These are phyloP conservation scores for Varanus salvator DNA, from an alignment of 2,113 vertebrate species.

Conservation along the genomic window DNA sequence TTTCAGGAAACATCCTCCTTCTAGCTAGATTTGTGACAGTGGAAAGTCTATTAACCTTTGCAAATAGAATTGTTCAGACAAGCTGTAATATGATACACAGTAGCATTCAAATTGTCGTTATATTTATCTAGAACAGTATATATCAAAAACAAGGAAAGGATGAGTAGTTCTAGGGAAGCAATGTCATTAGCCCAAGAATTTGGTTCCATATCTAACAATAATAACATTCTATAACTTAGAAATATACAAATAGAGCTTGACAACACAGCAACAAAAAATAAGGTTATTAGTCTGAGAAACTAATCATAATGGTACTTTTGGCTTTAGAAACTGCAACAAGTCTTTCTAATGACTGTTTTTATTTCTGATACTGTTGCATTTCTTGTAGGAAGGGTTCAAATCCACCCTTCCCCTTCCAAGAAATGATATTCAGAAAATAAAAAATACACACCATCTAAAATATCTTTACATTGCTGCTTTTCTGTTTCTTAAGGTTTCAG, in stretches of 20 bases:
- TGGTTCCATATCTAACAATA: constrained; percentile 33
- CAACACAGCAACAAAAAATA: background rate
- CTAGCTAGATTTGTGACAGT: constrained; percentile 39
- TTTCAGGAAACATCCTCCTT: constrained; percentile 44
- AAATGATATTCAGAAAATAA: background rate
- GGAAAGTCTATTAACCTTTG: constrained; percentile 58
- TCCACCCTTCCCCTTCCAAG: constrained; percentile 5
- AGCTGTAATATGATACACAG: constrained; percentile 22
- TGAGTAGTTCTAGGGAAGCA: background rate
- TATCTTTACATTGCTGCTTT: background rate
- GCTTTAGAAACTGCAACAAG: constrained; percentile 1
- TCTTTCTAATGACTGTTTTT: constrained; percentile 1
- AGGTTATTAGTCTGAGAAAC: background rate
- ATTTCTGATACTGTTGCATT: background rate
- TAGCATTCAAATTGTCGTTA: constrained; percentile 28
- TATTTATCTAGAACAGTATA: background rate
- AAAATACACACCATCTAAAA: background rate
- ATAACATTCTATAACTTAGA: background rate
- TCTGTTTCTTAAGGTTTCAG: constrained; percentile 39
- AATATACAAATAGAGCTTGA: background rate
- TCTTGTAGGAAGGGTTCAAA: background rate
- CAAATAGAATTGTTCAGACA: constrained; percentile 49
- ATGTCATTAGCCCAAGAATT: constrained; percentile 1
- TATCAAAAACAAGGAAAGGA: constrained; percentile 40
- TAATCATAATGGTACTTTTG: constrained; percentile 29